A percentile compares a stretch with the other conserved stretches of the same genome.
Evolutionary conservation across 2,888 invertebrate species (phyloP).

Genomic region (Lepidochrysops patricia): DNA sequence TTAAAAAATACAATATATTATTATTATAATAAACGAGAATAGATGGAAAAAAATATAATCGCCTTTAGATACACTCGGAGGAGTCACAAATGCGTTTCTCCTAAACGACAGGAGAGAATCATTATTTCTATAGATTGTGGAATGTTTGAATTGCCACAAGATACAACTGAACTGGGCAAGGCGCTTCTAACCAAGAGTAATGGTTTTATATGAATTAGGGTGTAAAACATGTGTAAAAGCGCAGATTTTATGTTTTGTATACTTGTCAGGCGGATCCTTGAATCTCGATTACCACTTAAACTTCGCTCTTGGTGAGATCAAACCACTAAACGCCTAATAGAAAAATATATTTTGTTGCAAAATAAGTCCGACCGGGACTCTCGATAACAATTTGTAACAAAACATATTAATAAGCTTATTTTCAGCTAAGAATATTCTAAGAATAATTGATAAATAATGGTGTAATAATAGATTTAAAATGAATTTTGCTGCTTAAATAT

Average conservation of each 20-base stretch:
- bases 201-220: slow-evolving; percentile 7
- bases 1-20: no score
- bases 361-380: neutral
- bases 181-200: neutral
- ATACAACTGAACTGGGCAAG: neutral
- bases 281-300: slow-evolving; percentile 11
- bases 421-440: neutral
- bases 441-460: no score
- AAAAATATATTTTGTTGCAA: slow-evolving; percentile 2
- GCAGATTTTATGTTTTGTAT: slow-evolving; percentile 7
- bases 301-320: neutral
- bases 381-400: neutral
- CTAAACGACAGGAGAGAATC: no score
- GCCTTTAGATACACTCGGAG: no score
- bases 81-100: no score
- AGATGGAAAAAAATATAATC: no score
- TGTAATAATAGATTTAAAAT: no score
- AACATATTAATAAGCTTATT: neutral
- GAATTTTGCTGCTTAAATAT: no score
- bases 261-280: slow-evolving; percentile 3
- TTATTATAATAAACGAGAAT: no score
- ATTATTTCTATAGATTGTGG: no score
- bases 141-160: neutral
- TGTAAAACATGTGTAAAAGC: slow-evolving; percentile 5
- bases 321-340: slow-evolving; percentile 6